Percentiles rank a stretch among this genome's conserved stretches.
These are phyloP conservation scores for Bhutanitis thaidina DNA, from an alignment of 2,888 invertebrate species.

Conservation along the genomic window DNA sequence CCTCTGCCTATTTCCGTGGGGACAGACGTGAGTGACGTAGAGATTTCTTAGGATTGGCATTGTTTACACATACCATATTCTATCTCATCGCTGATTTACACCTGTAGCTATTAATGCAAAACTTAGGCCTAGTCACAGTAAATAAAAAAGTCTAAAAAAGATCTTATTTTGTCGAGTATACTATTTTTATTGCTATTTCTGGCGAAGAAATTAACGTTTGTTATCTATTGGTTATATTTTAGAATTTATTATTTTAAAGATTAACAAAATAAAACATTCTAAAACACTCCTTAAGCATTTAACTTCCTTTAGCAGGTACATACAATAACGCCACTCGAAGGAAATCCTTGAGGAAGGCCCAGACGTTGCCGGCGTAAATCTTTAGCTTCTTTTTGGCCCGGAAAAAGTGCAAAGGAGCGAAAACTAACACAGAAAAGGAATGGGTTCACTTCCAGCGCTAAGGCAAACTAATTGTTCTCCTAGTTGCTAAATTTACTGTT, in stretches of 20 bases:
- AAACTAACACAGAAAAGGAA: slow-evolving; percentile 64
- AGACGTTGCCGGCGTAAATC: slow-evolving; percentile 60
- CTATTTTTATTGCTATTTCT: too few species aligned
- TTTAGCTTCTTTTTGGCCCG: slow-evolving; percentile 57
- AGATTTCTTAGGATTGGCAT: too few species aligned
- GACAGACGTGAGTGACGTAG: too few species aligned
- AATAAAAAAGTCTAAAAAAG: too few species aligned
- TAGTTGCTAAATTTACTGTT: slow-evolving; percentile 24
- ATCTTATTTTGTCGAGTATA: too few species aligned
- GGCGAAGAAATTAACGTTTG: too few species aligned
- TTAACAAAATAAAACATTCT: slow-evolving; percentile 1
- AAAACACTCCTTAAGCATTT: slow-evolving; percentile 16
- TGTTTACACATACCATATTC: too few species aligned
- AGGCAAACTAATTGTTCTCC: slow-evolving; percentile 60
- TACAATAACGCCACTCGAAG: slow-evolving; percentile 28
- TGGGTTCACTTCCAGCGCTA: slow-evolving; percentile 49
- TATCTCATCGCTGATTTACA: too few species aligned
- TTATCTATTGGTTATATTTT: background rate
- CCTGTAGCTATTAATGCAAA: too few species aligned
- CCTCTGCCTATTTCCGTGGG: too few species aligned
- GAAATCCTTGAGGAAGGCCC: slow-evolving; percentile 44
- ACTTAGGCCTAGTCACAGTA: too few species aligned
- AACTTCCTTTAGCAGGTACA: slow-evolving; percentile 19
- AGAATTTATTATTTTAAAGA: too few species aligned
- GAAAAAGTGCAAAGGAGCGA: slow-evolving; percentile 64